Evolutionary conservation across 2,888 invertebrate species (phyloP), one percentile per base, ranked within the genome.

Genomic region (Chorisops tibialis): DNA sequence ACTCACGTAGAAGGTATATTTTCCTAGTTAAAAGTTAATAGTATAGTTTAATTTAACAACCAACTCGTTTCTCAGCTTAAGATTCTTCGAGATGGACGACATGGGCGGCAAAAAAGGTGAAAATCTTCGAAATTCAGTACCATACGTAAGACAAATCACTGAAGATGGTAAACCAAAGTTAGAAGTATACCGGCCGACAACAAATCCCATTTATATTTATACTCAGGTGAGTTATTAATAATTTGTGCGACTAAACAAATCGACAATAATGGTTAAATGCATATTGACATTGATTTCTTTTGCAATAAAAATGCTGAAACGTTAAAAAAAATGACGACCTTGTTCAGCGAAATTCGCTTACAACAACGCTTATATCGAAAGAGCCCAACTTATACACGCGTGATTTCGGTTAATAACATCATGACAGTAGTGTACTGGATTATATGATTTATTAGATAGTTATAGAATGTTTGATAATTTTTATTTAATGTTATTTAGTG

Each of bases 81-180:
- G 79, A 51, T 68, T 76, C 54, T 78, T 81, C 80, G 85, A 85
- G 75, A 85, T 85, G 85, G 85, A 85, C 74, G 84, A 83, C 58
- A 84, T 83, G 73, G 79, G 77, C 24, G 75, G 78, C 50, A 83
- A 82, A 30, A 83, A 83, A 68, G 81, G 82, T 59, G 85, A 83
- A 69, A 85, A 85, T 71, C 72, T 85, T 62, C 79, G 84, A 19
- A 83, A 80, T 70, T 80, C 82, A n/a, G 79, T 84, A 67, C 85
- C 85, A 30, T 85, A 80, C 69, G 83, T 84, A 0, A 79, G 84
- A 69, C 84, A 84, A 73, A 76, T 85, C 62, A 84, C 84, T 64
- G 80, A 79, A 65, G 85, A 84, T 68, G 82, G 79, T 65, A 85
- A 84, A 77, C 81, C 79, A 49, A 84, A 83, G 67, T 69, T 79